A percentile compares a stretch with the other conserved stretches of the same genome.
Evolutionary conservation across 2,888 invertebrate genomes (phyloP).

Genomic region (Nysson spinosus): DNA sequence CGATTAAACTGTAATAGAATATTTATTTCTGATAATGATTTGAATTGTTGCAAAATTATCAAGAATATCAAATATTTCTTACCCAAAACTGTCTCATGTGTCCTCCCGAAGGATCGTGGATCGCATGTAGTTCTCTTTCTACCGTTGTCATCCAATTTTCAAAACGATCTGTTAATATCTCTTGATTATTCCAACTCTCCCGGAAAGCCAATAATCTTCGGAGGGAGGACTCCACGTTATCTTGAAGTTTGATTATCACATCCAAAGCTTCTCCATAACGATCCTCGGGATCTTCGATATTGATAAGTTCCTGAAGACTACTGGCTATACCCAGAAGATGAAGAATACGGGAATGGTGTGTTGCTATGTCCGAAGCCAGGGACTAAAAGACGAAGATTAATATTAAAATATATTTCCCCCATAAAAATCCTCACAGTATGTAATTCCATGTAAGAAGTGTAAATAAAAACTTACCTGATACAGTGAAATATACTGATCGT

Average conservation of each 20-base stretch:
- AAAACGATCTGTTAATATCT: conserved; percentile 84
- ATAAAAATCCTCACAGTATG: neutral
- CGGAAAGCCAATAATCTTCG: conserved; percentile 86
- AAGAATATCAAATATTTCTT: conserved; percentile 54
- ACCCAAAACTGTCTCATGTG: conserved; percentile 91
- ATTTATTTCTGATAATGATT: neutral
- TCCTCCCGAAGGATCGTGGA: conserved; percentile 83
- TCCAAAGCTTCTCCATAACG: conserved; percentile 86
- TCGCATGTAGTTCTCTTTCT: conserved; percentile 83
- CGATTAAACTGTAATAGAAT: neutral
- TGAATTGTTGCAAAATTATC: neutral
- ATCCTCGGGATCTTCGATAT: conserved; percentile 86
- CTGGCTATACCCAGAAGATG: conserved; percentile 86
- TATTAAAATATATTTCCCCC: too few relatives aligned
- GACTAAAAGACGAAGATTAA: too few relatives aligned
- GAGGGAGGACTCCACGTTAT: conserved; percentile 86
- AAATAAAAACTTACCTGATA: conserved; percentile 80
- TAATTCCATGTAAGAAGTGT: too few relatives aligned
- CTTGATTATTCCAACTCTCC: conserved; percentile 88
- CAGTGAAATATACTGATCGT: conserved; percentile 89
- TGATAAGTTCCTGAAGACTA: conserved; percentile 85
- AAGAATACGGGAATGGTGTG: conserved; percentile 88
- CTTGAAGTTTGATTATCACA: conserved; percentile 85
- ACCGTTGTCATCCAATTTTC: conserved; percentile 88
- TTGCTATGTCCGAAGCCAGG: conserved; percentile 86